phyloP scores from a whole-genome alignment of 2,888 invertebrate species.

The Epirrhoe tristata region DNA sequence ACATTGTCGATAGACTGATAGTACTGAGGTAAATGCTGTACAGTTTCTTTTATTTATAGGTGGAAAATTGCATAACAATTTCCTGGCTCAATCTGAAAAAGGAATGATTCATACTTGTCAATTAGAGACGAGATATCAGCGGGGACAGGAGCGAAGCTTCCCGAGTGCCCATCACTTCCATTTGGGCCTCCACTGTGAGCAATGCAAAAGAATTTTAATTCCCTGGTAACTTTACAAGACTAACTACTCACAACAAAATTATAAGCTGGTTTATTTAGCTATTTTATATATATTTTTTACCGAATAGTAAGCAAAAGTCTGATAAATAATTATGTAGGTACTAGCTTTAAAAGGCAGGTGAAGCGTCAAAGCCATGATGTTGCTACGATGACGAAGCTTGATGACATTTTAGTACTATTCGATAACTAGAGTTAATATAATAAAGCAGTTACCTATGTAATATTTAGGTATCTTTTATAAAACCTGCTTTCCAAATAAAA shows the following conservation, averaged over 20 bases:
- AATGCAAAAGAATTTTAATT: neutral
- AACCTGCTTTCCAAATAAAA: no score
- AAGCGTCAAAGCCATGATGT: conserved; percentile 38
- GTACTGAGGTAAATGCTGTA: no score
- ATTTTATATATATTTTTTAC: neutral
- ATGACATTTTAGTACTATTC: conserved; percentile 2
- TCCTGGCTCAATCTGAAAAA: neutral
- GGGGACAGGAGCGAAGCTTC: conserved; percentile 74
- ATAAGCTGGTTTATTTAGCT: neutral
- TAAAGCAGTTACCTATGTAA: no score
- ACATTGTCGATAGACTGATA: no score
- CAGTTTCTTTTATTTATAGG: no score
- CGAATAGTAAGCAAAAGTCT: neutral
- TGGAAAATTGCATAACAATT: no score
- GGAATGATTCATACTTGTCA: conserved; percentile 69
- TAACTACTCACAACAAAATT: neutral
- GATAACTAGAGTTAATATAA: no score
- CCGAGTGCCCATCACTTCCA: conserved; percentile 75
- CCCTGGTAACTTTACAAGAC: neutral
- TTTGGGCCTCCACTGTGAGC: conserved; percentile 71
- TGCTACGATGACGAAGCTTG: conserved; percentile 11
- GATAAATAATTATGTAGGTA: neutral
- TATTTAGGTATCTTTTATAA: no score
- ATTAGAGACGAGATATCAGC: conserved; percentile 82
- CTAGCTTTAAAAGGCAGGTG: conserved; percentile 36